Evolutionary conservation across 2,113 vertebrate species (phyloP).

Genomic region (Clarias gariepinus): DNA sequence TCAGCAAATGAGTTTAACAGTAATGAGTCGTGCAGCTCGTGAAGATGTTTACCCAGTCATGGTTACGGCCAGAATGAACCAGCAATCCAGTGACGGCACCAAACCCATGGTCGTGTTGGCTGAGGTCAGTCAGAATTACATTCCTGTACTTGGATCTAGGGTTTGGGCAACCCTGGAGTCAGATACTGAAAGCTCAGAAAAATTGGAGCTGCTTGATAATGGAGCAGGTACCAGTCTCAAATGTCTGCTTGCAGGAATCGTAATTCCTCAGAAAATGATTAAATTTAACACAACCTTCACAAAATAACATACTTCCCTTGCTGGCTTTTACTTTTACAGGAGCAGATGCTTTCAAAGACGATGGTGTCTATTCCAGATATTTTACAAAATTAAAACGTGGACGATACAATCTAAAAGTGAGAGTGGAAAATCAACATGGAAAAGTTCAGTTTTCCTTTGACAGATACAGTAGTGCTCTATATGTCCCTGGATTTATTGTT

Average conservation of each 20-base stretch:
- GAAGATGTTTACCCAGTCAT: conserved; percentile 51
- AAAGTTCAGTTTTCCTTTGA: neutral
- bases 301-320: too few species aligned
- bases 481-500: conserved; percentile 66
- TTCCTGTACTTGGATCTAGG: conserved; percentile 62
- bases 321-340: conserved; percentile 51
- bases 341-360: conserved; percentile 67
- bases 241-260: neutral
- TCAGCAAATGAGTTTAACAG: conserved; percentile 64
- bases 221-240: conserved; percentile 66
- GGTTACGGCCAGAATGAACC: conserved; percentile 59
- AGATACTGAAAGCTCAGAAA: conserved; percentile 49
- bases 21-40: conserved; percentile 62
- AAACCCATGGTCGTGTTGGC: conserved; percentile 65
- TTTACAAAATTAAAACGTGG: conserved; percentile 64
- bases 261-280: neutral
- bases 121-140: conserved; percentile 64
- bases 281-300: too few species aligned
- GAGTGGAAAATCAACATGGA: conserved; percentile 53
- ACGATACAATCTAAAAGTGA: conserved; percentile 67
- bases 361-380: conserved; percentile 73
- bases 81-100: conserved; percentile 55
- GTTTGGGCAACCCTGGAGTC: conserved; percentile 66
- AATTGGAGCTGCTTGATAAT: conserved; percentile 65
- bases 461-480: conserved; percentile 59